These are phyloP conservation scores for Dryocosmus kuriphilus DNA, from an alignment of 2,888 invertebrate species.

Conservation along the genomic window DNA sequence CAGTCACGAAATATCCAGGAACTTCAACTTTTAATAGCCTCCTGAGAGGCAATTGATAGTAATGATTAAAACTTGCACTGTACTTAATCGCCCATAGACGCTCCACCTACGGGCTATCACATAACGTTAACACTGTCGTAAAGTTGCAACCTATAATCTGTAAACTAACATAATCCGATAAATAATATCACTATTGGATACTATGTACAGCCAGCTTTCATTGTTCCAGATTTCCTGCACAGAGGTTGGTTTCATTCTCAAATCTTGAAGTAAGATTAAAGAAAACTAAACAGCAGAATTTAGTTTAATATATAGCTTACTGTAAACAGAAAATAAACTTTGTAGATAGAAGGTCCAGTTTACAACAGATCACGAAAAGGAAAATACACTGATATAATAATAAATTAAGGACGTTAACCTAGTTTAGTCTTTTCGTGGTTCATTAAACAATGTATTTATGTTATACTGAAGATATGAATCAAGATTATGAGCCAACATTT, in stretches of 20 bases:
- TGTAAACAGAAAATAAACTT: background rate
- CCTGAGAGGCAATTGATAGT: constrained; percentile 18
- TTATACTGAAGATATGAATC: constrained; percentile 1
- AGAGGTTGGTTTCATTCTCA: background rate
- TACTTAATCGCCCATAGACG: constrained; percentile 11
- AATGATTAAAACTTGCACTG: constrained; percentile 35
- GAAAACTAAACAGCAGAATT: background rate
- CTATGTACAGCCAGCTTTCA: constrained; percentile 3
- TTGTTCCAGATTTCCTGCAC: background rate
- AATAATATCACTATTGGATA: constrained; percentile 14
- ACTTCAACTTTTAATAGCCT: constrained; percentile 36
- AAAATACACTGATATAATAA: background rate
- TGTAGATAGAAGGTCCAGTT: background rate
- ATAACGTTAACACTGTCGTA: constrained; percentile 27
- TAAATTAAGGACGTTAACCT: background rate
- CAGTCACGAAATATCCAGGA: constrained; percentile 34
- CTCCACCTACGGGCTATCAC: constrained; percentile 15
- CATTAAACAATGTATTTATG: background rate
- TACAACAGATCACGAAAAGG: background rate
- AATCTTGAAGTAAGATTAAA: background rate
- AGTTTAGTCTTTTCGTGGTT: background rate
- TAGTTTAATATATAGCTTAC: background rate
- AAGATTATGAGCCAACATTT: constrained; percentile 19
- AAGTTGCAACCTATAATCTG: constrained; percentile 23
- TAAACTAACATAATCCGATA: background rate